Evolutionary conservation across 1,140 invertebrate species (phyloP), one percentile per base, ranked within the genome.

Genomic region (Goniozus legneri): DNA sequence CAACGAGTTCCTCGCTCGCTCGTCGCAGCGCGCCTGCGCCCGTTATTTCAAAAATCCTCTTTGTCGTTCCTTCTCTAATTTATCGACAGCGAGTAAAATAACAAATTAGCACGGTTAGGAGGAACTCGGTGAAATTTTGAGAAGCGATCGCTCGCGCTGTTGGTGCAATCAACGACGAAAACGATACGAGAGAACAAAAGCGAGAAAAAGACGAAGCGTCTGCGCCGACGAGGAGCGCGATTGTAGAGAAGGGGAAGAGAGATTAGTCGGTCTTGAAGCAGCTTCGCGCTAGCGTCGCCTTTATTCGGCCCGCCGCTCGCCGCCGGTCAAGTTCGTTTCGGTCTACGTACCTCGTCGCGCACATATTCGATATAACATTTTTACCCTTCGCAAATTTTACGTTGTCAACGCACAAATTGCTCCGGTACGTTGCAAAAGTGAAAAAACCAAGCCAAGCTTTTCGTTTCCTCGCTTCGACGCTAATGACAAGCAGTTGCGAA

Each of bases 201-300:
- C 14, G 50, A 43, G 47, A 36, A n/a, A 7, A 35, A 16, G 44
- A 42, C 21, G 19, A 21, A 24, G 44, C 16, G 21, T 16, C 13
- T 20, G 35, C 8, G 15, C 16, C 16, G n/a, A n/a, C n/a, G n/a
- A n/a, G n/a, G 41, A 27, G 37, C 10, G 41, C 4, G 33, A 32
- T 33, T 37, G 47, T 44, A 50, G 21, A 40, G 53, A 39, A 45
- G 14, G 20, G 34, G 20, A 2, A 45, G 51, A 60, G 52, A 62
- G 56, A 60, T 56, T 56, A 61, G 58, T 56, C 49, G 56, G 43
- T 45, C 30, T 40, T 38, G 38, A 52, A 37, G 43, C 38, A 36
- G 47, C 20, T 43, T 59, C 45, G 57, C 48, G 52, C 48, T 60
- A 55, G 62, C 65, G 67, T 69, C 64, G 68, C 65, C n/a, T 70